phyloP scores from a whole-genome alignment of 2,797 vertebrate genomes.

The Trachops cirrhosus region DNA sequence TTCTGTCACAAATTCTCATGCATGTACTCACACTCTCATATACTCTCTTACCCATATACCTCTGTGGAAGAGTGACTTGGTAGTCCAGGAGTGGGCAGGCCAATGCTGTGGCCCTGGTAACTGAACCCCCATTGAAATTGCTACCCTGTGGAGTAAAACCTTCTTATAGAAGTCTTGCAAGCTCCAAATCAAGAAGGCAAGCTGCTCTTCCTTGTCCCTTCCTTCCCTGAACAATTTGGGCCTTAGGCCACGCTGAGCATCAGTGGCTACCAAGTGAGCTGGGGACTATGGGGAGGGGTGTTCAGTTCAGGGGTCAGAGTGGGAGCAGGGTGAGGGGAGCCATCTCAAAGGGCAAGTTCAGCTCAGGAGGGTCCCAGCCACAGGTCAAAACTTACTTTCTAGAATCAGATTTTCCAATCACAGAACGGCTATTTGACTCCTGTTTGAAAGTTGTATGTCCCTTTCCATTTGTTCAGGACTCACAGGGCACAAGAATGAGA shows the following conservation, averaged over 20 bases:
- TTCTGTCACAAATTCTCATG: not conserved
- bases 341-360: not conserved
- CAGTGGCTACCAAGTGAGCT: too few relatives aligned
- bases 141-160: not conserved
- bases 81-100: too few relatives aligned
- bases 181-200: not conserved
- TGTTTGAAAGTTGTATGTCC: not conserved
- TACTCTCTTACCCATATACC: not conserved
- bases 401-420: not conserved
- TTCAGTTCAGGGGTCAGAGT: not conserved
- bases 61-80: not conserved
- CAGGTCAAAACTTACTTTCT: not conserved
- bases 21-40: not conserved
- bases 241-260: not conserved
- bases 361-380: not conserved
- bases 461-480: not conserved
- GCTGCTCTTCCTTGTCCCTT: not conserved
- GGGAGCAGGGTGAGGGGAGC: too few relatives aligned
- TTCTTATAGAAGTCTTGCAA: not conserved
- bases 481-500: not conserved
- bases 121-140: not conserved
- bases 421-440: rapidly evolving
- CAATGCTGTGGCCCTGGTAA: not conserved
- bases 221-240: not conserved
- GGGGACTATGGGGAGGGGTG: too few relatives aligned